A percentile compares a stretch with the other conserved stretches of the same genome.
phyloP scores from a whole-genome alignment of 2,888 invertebrate species.

The Stegophylla sp. region DNA sequence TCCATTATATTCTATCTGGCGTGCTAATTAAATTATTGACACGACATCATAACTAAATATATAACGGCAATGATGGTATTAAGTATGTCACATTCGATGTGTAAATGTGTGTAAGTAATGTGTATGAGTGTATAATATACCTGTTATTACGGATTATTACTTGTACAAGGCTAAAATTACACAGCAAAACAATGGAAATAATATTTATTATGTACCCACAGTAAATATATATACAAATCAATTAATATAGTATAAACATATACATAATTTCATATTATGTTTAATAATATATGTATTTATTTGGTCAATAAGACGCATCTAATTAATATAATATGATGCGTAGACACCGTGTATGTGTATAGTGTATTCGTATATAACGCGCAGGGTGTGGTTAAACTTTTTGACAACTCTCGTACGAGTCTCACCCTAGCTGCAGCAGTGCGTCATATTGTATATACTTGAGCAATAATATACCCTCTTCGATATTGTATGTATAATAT shows the following conservation, averaged over 20 bases:
- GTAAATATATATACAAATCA: no score
- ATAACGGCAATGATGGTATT: no score
- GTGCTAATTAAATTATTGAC: no score
- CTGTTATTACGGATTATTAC: no score
- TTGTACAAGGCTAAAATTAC: neutral
- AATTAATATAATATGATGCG: neutral
- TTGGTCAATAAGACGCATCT: slow-evolving; percentile 1
- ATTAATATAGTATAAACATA: neutral
- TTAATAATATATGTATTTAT: neutral
- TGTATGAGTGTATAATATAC: no score
- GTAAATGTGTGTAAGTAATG: no score
- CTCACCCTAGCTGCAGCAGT: neutral
- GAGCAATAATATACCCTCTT: neutral
- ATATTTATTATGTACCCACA: neutral
- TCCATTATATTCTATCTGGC: no score
- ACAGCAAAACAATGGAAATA: neutral
- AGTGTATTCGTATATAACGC: neutral
- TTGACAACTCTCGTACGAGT: neutral
- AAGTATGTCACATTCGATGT: no score
- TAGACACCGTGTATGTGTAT: no score
- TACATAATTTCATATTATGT: neutral
- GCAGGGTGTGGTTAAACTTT: slow-evolving; percentile 34
- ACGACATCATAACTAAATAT: no score
- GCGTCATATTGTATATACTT: neutral
- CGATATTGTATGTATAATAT: neutral